Conservation (phyloP, 2,888 invertebrate genomes). For the Drosophila merina region DNA sequence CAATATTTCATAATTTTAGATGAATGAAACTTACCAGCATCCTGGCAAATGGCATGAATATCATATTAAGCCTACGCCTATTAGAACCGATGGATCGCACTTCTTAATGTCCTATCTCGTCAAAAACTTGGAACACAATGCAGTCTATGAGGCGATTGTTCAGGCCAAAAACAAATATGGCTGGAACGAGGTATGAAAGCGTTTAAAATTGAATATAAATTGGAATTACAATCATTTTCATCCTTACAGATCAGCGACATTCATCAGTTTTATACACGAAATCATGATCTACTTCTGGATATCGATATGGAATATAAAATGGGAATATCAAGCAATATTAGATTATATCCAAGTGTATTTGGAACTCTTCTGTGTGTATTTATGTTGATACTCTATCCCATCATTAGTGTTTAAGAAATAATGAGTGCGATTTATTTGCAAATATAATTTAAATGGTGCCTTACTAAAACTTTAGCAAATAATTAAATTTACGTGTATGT, state of each 20-base stretch:
- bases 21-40: slow-evolving; percentile 89
- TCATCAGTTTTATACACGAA: slow-evolving; percentile 89
- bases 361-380: slow-evolving; percentile 37
- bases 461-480: slow-evolving; percentile 71
- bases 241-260: slow-evolving; percentile 88
- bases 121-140: slow-evolving; percentile 87
- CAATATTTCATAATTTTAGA: slow-evolving; percentile 82
- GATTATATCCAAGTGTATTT: slow-evolving; percentile 27
- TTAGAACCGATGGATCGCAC: slow-evolving; percentile 83
- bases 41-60: slow-evolving; percentile 89
- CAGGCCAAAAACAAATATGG: slow-evolving; percentile 91
- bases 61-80: slow-evolving; percentile 83
- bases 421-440: slow-evolving; percentile 39
- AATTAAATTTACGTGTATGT: slow-evolving; percentile 46
- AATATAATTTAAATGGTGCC: slow-evolving; percentile 70
- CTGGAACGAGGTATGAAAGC: slow-evolving; percentile 87
- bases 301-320: slow-evolving; percentile 84
- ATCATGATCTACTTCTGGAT: slow-evolving; percentile 85
- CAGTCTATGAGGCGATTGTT: slow-evolving; percentile 89
- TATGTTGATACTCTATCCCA: slow-evolving; percentile 33
- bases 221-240: neutral
- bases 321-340: slow-evolving; percentile 76
- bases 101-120: slow-evolving; percentile 88
- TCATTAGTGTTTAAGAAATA: slow-evolving; percentile 56
- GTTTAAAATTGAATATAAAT: too few relatives aligned